These are phyloP conservation scores for Drosophila busckii DNA, from an alignment of 1,140 invertebrate species.

Conservation along the genomic window DNA sequence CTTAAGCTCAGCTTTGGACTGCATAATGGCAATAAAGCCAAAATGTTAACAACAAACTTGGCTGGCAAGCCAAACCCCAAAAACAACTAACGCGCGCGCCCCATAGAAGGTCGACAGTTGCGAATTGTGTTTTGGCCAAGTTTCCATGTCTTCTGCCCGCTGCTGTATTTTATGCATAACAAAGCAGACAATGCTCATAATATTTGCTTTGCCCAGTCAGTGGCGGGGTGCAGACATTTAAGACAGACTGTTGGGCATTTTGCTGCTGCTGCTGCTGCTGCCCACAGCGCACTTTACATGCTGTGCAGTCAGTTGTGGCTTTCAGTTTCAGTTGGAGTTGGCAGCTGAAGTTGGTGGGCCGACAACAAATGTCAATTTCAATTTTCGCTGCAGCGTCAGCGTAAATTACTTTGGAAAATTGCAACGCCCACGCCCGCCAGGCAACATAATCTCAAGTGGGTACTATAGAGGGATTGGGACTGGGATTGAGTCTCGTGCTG, in stretches of 20 bases:
- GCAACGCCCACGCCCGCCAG: conserved; percentile 40
- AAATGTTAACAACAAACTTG: conserved; percentile 51
- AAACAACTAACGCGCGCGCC: background rate
- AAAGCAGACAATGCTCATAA: conserved; percentile 19
- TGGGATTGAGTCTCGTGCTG: conserved; percentile 33
- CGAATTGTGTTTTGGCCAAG: background rate
- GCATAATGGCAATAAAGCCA: conserved; percentile 26
- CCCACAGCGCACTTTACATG: conserved; percentile 8
- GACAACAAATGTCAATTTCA: conserved; percentile 64
- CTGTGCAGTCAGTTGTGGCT: background rate
- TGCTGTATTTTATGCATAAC: conserved; percentile 29
- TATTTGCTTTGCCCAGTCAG: background rate
- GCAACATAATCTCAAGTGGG: background rate
- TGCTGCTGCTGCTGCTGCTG: too few relatives aligned
- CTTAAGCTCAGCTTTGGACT: too few relatives aligned
- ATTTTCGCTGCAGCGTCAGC: conserved; percentile 54
- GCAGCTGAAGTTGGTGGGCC: conserved; percentile 35
- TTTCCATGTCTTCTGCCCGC: conserved; percentile 49
- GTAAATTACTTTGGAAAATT: conserved; percentile 68
- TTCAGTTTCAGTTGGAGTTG: conserved; percentile 4
- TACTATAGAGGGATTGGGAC: too few relatives aligned
- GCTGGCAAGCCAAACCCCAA: conserved; percentile 40
- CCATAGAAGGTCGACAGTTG: conserved; percentile 51
- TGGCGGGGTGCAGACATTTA: conserved; percentile 4
- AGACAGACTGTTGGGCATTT: conserved; percentile 6